A percentile compares a stretch with the other conserved stretches of the same genome.
phyloP scores from a whole-genome alignment of 1,140 invertebrate species.

The Drosophila athabasca region DNA sequence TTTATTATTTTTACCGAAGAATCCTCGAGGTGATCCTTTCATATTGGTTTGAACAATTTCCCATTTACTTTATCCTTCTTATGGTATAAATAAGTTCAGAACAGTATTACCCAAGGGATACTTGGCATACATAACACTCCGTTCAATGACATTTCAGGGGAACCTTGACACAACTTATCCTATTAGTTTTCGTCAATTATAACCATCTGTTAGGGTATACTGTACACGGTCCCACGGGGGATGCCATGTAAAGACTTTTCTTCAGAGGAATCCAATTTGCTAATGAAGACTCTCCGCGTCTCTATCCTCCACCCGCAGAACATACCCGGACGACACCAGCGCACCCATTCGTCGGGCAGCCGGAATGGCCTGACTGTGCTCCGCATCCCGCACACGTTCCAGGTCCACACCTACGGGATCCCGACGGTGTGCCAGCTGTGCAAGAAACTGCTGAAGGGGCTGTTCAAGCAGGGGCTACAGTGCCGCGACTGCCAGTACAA shows the following conservation, averaged over 20 bases:
- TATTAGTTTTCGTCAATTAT: slow-evolving; percentile 13
- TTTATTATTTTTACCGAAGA: too few species aligned
- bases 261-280: background rate
- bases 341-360: slow-evolving; percentile 90
- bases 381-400: slow-evolving; percentile 96
- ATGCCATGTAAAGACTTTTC: background rate
- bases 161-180: too few species aligned
- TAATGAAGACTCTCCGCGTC: slow-evolving; percentile 8
- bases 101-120: too few species aligned
- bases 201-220: background rate
- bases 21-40: too few species aligned
- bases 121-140: too few species aligned
- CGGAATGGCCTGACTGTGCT: slow-evolving; percentile 84
- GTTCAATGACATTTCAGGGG: too few species aligned
- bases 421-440: slow-evolving; percentile 98
- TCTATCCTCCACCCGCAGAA: slow-evolving; percentile 35
- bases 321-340: slow-evolving; percentile 79
- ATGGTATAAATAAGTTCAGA: too few species aligned
- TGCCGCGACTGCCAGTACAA: slow-evolving; percentile 99
- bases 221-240: background rate
- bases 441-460: slow-evolving; percentile 96
- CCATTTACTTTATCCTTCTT: too few species aligned
- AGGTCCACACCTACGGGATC: slow-evolving; percentile 95
- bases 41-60: too few species aligned
- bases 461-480: slow-evolving; percentile 98